phyloP scores from a whole-genome alignment of 2,113 vertebrate genomes.

The Epinephelus fuscoguttatus region DNA sequence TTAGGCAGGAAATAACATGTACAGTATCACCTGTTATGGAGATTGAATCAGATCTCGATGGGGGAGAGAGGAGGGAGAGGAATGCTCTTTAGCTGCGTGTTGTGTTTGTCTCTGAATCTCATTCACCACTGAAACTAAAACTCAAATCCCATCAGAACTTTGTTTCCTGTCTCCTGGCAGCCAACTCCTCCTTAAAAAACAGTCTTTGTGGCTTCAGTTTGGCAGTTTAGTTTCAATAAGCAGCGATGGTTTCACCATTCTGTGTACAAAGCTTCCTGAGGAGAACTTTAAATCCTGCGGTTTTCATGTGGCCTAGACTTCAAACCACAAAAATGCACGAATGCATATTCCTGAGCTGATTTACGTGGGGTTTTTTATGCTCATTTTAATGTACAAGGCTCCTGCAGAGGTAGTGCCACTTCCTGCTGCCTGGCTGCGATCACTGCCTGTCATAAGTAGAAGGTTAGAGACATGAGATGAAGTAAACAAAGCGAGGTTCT shows the following conservation, averaged over 20 bases:
- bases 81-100: conserved; percentile 6
- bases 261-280: conserved; percentile 10
- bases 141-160: conserved; percentile 34
- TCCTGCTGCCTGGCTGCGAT: conserved; percentile 30
- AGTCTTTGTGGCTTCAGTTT: conserved; percentile 10
- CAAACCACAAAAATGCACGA: conserved; percentile 67
- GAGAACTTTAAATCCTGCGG: conserved; percentile 48
- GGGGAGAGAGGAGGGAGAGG: conserved; percentile 26
- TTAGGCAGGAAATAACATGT: conserved; percentile 67
- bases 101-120: conserved; percentile 43
- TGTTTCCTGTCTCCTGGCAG: conserved; percentile 43
- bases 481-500: conserved; percentile 69
- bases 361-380: conserved; percentile 31
- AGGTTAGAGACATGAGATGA: conserved; percentile 13
- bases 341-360: conserved; percentile 41
- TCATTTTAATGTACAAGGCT: conserved; percentile 41
- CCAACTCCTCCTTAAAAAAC: not conserved
- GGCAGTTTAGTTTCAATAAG: conserved; percentile 24
- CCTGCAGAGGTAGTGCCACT: conserved; percentile 36
- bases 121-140: conserved; percentile 20
- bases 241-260: not conserved
- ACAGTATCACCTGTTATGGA: conserved; percentile 46
- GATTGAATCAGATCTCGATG: conserved; percentile 39
- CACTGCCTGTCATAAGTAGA: not conserved
- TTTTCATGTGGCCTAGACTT: conserved; percentile 34